Evolutionary conservation across 2,888 invertebrate species (phyloP).

Genomic region (Ditula angustiorana): DNA sequence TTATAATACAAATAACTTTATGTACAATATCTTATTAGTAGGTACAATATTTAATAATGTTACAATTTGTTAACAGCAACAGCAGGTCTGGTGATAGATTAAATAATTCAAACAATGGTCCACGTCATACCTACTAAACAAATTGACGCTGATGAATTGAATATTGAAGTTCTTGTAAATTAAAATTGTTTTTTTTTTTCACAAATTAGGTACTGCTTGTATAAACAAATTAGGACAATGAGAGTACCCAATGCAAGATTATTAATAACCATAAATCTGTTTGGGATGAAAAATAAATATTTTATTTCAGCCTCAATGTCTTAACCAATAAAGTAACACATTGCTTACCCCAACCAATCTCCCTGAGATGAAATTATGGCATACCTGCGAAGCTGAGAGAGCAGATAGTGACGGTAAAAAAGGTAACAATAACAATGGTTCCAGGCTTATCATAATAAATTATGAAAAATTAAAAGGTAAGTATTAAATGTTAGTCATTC

Average conservation of each 20-base stretch:
- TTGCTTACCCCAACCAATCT: slow-evolving; percentile 20
- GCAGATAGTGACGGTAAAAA: slow-evolving; percentile 21
- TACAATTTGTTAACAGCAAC: slow-evolving; percentile 61
- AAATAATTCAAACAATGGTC: slow-evolving; percentile 33
- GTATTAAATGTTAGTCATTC: background rate
- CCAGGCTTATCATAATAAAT: slow-evolving; percentile 5
- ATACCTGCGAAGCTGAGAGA: background rate
- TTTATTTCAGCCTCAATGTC: slow-evolving; percentile 22
- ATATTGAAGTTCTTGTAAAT: background rate
- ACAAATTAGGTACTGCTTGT: background rate
- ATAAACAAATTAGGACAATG: background rate
- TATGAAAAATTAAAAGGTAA: slow-evolving; percentile 1
- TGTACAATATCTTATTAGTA: slow-evolving; percentile 64
- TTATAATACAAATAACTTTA: slow-evolving; percentile 83
- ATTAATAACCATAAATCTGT: background rate
- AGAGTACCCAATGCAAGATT: background rate
- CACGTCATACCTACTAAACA: slow-evolving; percentile 22
- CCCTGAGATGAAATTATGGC: slow-evolving; percentile 7
- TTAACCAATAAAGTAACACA: slow-evolving; percentile 35
- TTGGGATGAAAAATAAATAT: background rate
- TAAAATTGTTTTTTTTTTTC: background rate
- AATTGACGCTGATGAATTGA: slow-evolving; percentile 14
- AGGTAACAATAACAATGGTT: slow-evolving; percentile 29
- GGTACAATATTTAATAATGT: slow-evolving; percentile 59
- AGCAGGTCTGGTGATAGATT: slow-evolving; percentile 36